Percentiles rank a stretch among this genome's conserved stretches.
Conservation (phyloP, 1,140 invertebrate genomes). For the Drosophila kurseongensis region DNA sequence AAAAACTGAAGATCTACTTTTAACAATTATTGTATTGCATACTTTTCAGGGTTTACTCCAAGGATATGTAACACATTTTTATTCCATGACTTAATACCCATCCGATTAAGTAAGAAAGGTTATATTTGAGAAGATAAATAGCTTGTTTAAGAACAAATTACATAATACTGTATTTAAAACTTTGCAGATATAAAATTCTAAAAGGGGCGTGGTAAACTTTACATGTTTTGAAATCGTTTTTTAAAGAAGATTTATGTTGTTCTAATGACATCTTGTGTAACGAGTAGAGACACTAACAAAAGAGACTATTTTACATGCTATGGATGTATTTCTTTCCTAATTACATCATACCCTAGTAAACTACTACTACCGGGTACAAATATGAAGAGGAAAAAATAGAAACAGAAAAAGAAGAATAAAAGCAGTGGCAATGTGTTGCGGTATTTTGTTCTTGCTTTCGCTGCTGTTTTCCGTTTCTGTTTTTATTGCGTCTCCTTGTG, state of each 20-base stretch:
- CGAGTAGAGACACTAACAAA: too few species aligned
- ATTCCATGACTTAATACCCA: too few species aligned
- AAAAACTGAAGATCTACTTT: background rate
- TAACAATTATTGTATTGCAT: slow-evolving; percentile 1
- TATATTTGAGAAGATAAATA: too few species aligned
- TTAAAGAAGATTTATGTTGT: too few species aligned
- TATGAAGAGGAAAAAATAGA: slow-evolving; percentile 1
- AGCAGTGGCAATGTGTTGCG: slow-evolving; percentile 76
- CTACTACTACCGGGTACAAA: slow-evolving; percentile 5
- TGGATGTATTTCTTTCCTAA: background rate
- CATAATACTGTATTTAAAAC: too few species aligned
- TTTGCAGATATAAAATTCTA: too few species aligned
- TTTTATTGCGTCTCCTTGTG: slow-evolving; percentile 45
- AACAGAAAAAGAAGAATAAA: slow-evolving; percentile 46
- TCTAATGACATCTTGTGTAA: too few species aligned
- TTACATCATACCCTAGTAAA: background rate
- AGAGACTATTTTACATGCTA: background rate
- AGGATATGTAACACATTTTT: slow-evolving; percentile 11
- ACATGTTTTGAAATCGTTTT: background rate
- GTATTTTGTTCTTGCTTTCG: slow-evolving; percentile 70
- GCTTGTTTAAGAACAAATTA: too few species aligned
- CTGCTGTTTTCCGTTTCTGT: slow-evolving; percentile 48
- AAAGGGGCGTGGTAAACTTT: too few species aligned
- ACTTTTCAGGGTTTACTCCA: slow-evolving; percentile 12
- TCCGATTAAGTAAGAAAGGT: too few species aligned